Conservation (phyloP, 2,888 invertebrate genomes). For the Tipula vernalis region DNA sequence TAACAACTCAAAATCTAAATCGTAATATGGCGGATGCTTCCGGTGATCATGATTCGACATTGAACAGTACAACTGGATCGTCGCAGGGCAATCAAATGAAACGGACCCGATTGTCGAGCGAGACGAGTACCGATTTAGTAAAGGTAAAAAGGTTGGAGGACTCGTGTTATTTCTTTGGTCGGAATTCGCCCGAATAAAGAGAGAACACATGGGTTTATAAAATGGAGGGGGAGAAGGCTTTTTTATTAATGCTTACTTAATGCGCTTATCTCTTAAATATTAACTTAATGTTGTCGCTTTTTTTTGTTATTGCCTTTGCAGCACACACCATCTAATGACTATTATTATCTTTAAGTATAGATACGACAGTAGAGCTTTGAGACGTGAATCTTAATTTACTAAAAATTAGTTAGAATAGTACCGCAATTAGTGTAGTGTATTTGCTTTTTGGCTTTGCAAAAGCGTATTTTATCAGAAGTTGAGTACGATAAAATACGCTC, state of each 20-base stretch:
- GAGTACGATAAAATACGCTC: neutral
- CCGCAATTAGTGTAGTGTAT: neutral
- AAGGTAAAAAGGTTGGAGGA: conserved; percentile 27
- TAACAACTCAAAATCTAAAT: neutral
- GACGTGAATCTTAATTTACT: neutral
- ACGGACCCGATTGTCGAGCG: conserved; percentile 37
- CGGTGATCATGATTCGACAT: neutral
- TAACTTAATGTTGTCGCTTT: neutral
- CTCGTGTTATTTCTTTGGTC: neutral
- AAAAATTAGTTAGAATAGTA: neutral
- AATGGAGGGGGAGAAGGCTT: neutral
- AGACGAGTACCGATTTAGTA: conserved; percentile 42
- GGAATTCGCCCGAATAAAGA: neutral
- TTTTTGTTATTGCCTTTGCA: neutral
- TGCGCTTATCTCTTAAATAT: neutral
- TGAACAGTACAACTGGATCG: neutral
- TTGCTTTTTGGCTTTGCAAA: neutral
- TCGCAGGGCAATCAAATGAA: conserved; percentile 16
- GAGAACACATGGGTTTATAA: neutral
- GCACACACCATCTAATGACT: neutral
- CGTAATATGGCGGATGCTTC: neutral
- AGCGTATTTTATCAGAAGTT: neutral
- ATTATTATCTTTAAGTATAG: neutral
- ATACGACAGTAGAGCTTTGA: neutral
- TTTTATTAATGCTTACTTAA: neutral